Conservation (phyloP, 2,797 vertebrate species). For the Cossypha caffra region DNA sequence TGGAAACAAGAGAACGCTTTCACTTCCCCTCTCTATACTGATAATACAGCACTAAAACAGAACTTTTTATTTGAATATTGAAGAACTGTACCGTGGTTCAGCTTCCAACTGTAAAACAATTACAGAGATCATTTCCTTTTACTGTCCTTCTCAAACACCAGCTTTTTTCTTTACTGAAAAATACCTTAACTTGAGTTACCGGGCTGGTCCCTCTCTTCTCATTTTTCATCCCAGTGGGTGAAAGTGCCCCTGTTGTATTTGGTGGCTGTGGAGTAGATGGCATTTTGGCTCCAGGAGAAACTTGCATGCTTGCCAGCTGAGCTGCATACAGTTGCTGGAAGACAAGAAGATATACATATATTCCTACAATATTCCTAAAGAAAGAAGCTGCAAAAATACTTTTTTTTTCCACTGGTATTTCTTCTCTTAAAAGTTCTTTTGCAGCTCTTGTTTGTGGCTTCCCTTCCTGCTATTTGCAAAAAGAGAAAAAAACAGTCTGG, state of each 20-base stretch:
- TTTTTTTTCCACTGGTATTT: neutral
- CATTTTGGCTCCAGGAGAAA: constrained; percentile 99
- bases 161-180: constrained; percentile 42
- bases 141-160: constrained; percentile 20
- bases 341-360: constrained; percentile 64
- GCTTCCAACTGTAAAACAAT: constrained; percentile 30
- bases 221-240: constrained; percentile 96
- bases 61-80: neutral
- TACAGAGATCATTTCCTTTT: constrained; percentile 11
- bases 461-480: neutral
- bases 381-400: neutral
- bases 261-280: constrained; percentile 92
- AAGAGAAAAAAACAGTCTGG: neutral
- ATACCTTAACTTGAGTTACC: constrained; percentile 96
- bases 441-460: neutral
- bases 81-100: neutral
- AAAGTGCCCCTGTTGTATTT: constrained; percentile 90
- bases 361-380: constrained; percentile 23
- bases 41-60: constrained; percentile 26
- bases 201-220: constrained; percentile 98
- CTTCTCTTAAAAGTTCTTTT: neutral
- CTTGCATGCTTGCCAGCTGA: constrained; percentile 99
- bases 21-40: constrained; percentile 48
- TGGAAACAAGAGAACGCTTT: constrained; percentile 69
- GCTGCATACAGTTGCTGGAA: constrained; percentile 98